A percentile compares a stretch with the other conserved stretches of the same genome.
Evolutionary conservation across 2,113 vertebrate species (phyloP).

Genomic region (Prionailurus bengalensis): DNA sequence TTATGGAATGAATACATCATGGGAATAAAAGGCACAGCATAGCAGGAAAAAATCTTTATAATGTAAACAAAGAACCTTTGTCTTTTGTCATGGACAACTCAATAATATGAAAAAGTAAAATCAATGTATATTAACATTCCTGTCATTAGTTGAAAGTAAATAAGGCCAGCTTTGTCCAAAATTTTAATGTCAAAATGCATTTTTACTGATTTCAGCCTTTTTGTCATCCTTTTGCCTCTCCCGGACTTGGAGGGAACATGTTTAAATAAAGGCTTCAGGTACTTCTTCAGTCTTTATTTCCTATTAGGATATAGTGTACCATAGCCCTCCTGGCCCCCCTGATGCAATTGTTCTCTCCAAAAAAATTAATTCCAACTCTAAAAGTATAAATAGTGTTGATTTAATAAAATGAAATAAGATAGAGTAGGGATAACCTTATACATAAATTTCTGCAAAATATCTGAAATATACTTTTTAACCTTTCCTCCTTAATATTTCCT

Average conservation of each 20-base stretch:
- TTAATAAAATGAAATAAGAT: constrained; percentile 39
- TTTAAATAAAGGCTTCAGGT: neutral
- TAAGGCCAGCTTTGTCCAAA: neutral
- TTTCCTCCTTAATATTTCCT: neutral
- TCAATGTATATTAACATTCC: neutral
- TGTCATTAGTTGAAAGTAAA: neutral
- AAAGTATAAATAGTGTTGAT: constrained; percentile 33
- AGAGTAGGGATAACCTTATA: neutral
- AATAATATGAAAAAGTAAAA: neutral
- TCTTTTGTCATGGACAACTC: constrained; percentile 7
- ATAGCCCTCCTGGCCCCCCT: neutral
- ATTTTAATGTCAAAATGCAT: neutral
- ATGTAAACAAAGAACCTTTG: neutral
- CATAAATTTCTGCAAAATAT: neutral
- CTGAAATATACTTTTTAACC: neutral
- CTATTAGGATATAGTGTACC: neutral
- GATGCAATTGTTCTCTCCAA: neutral
- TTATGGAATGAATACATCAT: neutral
- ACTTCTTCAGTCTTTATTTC: neutral
- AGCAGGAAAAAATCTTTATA: neutral
- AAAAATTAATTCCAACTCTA: neutral
- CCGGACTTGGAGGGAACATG: neutral
- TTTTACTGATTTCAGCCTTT: neutral
- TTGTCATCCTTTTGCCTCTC: neutral
- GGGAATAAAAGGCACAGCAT: neutral